Evolutionary conservation across 2,888 invertebrate species (phyloP).

Genomic region (Smittia aterrima): DNA sequence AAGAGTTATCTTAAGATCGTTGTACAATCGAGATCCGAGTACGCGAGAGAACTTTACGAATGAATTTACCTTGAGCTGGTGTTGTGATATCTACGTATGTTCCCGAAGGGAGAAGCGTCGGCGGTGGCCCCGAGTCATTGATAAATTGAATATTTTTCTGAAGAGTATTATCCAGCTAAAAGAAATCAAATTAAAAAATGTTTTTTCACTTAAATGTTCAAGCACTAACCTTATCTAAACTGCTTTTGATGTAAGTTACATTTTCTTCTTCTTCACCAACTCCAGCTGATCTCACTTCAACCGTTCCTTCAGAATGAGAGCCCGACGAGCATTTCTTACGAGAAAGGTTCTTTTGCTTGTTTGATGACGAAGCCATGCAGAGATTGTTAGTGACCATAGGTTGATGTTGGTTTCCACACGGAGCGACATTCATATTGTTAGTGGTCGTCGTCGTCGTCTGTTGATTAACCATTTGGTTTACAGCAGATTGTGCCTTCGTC

Average conservation of each 20-base stretch:
- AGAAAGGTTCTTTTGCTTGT: constrained; percentile 38
- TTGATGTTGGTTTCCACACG: constrained; percentile 42
- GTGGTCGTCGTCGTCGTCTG: neutral
- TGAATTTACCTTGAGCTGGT: constrained; percentile 44
- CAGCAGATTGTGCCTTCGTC: constrained; percentile 44
- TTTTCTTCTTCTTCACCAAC: constrained; percentile 52
- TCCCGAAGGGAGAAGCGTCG: constrained; percentile 44
- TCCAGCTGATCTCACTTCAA: constrained; percentile 54
- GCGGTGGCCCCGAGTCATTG: constrained; percentile 44
- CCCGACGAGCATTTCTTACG: constrained; percentile 47
- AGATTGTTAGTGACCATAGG: constrained; percentile 42
- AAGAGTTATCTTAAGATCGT: constrained; percentile 4
- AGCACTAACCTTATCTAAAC: constrained; percentile 44
- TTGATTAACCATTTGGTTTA: constrained; percentile 44
- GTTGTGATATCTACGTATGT: constrained; percentile 46
- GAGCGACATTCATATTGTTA: constrained; percentile 22
- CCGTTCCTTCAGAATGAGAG: constrained; percentile 48
- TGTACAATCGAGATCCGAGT: neutral
- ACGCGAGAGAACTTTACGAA: constrained; percentile 6
- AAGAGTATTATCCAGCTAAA: constrained; percentile 44
- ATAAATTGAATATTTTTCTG: constrained; percentile 46
- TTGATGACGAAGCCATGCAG: constrained; percentile 45
- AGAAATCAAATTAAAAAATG: constrained; percentile 24
- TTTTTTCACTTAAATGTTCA: neutral
- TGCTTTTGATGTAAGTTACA: constrained; percentile 44